Conservation (phyloP, 2,888 invertebrate species). For the Catocala sponsa region DNA sequence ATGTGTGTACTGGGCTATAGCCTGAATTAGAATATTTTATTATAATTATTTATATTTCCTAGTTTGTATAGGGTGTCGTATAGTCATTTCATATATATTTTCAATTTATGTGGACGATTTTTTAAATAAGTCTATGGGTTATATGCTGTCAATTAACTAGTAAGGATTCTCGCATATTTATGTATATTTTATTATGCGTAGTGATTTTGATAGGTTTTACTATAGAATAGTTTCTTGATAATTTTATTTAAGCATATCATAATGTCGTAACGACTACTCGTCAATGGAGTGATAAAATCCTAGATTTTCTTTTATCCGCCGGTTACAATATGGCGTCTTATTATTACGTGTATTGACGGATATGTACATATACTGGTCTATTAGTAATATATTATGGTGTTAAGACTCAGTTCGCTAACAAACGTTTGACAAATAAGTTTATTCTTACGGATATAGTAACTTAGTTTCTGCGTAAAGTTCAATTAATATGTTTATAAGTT, state of each 20-base stretch:
- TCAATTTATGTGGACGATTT: too few species aligned
- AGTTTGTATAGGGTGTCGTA: conserved; percentile 8
- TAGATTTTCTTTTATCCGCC: conserved; percentile 50
- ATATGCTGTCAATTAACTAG: conserved; percentile 5
- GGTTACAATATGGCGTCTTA: conserved; percentile 39
- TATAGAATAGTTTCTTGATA: conserved; percentile 34
- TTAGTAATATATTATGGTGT: conserved; percentile 20
- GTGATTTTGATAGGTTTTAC: conserved; percentile 14
- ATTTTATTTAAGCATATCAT: conserved; percentile 45
- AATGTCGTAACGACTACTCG: conserved; percentile 71
- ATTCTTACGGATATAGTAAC: too few species aligned
- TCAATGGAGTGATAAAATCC: conserved; percentile 81
- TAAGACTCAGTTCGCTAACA: conserved; percentile 27
- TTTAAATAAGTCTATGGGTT: too few species aligned
- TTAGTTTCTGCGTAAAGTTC: too few species aligned
- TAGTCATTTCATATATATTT: conserved; percentile 16
- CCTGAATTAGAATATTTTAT: neutral
- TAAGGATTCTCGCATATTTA: conserved; percentile 16
- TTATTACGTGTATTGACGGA: conserved; percentile 34
- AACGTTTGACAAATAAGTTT: neutral
- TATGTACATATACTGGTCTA: conserved; percentile 33
- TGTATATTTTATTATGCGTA: conserved; percentile 26
- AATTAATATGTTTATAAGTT: too few species aligned
- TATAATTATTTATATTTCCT: neutral
- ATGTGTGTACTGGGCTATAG: neutral